Percentiles rank a stretch among this genome's conserved stretches.
phyloP scores from a whole-genome alignment of 2,888 invertebrate species.

The Leucoma salicis region DNA sequence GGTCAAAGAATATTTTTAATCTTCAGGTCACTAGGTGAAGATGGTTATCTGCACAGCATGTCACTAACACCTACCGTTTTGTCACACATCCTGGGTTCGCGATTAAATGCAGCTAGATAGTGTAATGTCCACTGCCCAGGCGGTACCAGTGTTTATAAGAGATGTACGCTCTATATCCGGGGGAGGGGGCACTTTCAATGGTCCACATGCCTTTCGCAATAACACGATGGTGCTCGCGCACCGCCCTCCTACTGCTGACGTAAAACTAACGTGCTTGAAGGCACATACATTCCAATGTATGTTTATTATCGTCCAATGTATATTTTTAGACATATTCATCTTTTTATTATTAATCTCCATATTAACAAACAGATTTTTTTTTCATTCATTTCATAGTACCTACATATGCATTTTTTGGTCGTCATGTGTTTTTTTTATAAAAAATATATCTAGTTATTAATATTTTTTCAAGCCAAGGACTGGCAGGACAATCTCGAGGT shows the following conservation, averaged over 20 bases:
- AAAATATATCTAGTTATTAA: no score
- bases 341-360: no score
- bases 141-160: slow-evolving; percentile 78
- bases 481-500: no score
- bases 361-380: no score
- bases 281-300: slow-evolving; percentile 37
- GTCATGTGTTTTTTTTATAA: no score
- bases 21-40: slow-evolving; percentile 54
- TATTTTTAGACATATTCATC: no score
- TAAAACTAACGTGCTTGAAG: slow-evolving; percentile 40
- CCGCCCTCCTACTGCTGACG: slow-evolving; percentile 52
- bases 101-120: slow-evolving; percentile 61
- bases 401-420: no score
- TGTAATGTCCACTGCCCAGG: slow-evolving; percentile 72
- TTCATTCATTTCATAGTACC: no score
- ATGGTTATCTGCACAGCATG: slow-evolving; percentile 19
- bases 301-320: no score
- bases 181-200: slow-evolving; percentile 81
- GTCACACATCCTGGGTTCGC: slow-evolving; percentile 70
- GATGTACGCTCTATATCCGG: slow-evolving; percentile 72
- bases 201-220: slow-evolving; percentile 70
- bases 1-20: slow-evolving; percentile 16
- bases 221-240: slow-evolving; percentile 66
- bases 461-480: no score
- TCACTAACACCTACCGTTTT: slow-evolving; percentile 70